These are phyloP conservation scores for Dynastes hyllus DNA, from an alignment of 2,888 invertebrate species.

Conservation along the genomic window DNA sequence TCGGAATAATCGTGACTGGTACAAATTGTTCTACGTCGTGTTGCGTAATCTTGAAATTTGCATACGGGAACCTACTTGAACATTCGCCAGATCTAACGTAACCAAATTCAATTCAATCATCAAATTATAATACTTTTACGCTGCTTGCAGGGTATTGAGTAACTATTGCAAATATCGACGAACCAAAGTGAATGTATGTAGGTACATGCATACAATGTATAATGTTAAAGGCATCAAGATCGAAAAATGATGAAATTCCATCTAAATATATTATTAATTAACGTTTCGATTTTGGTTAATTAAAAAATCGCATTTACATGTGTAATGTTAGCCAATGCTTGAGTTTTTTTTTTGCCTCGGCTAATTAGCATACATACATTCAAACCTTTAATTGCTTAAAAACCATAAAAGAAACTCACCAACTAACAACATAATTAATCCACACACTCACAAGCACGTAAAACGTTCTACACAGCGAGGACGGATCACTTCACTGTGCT, in stretches of 20 bases:
- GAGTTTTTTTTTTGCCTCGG: neutral
- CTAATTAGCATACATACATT: constrained; percentile 14
- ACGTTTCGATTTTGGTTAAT: too few species aligned
- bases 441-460: neutral
- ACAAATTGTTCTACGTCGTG: neutral
- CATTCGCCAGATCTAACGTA: neutral
- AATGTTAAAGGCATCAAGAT: neutral
- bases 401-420: constrained; percentile 27
- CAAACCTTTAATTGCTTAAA: neutral
- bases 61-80: neutral
- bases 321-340: too few species aligned
- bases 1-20: constrained; percentile 13
- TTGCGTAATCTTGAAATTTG: constrained; percentile 2
- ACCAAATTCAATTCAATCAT: constrained; percentile 15
- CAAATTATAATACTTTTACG: constrained; percentile 2
- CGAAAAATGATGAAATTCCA: constrained; percentile 34
- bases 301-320: too few species aligned
- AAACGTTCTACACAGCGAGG: too few species aligned
- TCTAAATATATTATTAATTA: constrained; percentile 20
- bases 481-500: too few species aligned
- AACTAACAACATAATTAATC: constrained; percentile 35
- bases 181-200: constrained; percentile 21
- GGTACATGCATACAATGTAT: too few species aligned
- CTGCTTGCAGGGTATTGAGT: constrained; percentile 14
- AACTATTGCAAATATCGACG: neutral